Base-by-base conservation (phyloP, 2,888 invertebrate species). In the Orthonevra nobilis region DNA sequence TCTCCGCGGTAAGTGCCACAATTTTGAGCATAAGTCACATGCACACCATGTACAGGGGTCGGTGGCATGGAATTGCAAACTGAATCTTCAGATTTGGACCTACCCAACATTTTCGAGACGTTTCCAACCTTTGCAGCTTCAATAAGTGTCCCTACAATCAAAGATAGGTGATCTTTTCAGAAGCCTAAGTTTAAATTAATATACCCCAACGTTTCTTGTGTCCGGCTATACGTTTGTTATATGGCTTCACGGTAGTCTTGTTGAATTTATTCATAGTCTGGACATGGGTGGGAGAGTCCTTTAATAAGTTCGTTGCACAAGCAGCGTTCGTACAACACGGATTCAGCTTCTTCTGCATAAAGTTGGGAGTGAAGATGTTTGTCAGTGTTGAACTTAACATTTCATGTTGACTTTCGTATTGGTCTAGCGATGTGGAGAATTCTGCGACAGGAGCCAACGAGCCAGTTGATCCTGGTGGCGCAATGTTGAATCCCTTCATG, bases 401-500 rank as follows among this genome's bases (percentile, higher is more conserved):
- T 75, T 93, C 93, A 86, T 92, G 90, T 85, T 91, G 91, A 42
- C 90, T 89, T 30, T 90, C 90, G 23, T 90, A 88, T 73, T 87
- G 86, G 86, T 94, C 94, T 82, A 94, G 89, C 12, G 94, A 93
- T 2, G 94, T 93, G 83, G 93, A 92, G 87, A 94, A 93, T 89
- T 95, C 95, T 75, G 94, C 94, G 20, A 95, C 94, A 0, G 95
- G 94, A 56, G 94, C 93, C 82, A 95, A 89, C 72, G 91, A 90
- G 69, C 90, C 89, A 50, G 91, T 90, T 10, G 91, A 91, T 0
- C 93, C 92, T 26, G 92, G 92, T 26, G 95, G 94, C 10, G 93
- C 94, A 82, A 96, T 96, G 90, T 97, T 96, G 91, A 97, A 97
- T 10, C 96, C 97, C 89, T 97, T 97, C 96, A 97, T 96, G 63